Base-by-base conservation (phyloP, 2,113 vertebrate genomes). In the Pelobates fuscus region DNA sequence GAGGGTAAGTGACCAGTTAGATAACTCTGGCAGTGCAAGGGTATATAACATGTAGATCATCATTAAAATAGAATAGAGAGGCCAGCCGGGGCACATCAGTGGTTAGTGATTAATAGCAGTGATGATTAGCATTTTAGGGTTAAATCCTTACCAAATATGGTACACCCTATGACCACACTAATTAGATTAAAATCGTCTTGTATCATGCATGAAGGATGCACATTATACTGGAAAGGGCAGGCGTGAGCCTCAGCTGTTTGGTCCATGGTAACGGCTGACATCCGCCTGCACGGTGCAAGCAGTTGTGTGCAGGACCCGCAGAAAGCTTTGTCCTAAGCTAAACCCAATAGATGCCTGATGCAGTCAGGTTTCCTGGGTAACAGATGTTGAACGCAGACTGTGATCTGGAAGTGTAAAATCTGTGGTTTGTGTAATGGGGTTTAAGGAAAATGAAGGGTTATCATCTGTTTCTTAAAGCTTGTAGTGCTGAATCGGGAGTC, bases 211-310 rank as follows among this genome's bases (percentile, higher is more conserved):
- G 82, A 81, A 83, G 84, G 73, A 72, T 80, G 64, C 61, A 15
- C 64, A 66, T 79, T 1, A 75, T 77, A 2, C 79, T 83, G 80
- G 70, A 49, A 84, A 71, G 90, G 87, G 86, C 77, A 79, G 60
- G 32, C 0, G 30, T 65, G 43, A 71, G 23, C 60, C 78, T 84
- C 57, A 2, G 63, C 82, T 80, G 69, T 61, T 81, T 11, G 86
- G 81, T 70, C 92, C 81, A 86, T 91, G 88, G 91, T 86, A 88
- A 91, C 90, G 77, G 12, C 69, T 91, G 91, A 92, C 90, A 88
- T 91, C 88, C 87, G 70, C 80, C 80, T 82, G 68, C 79, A 43
- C 84, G 85, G 86, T 82, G 73, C 82, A 86, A 83, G 80, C 59
- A 21, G 37, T 81, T 85, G 78, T 79, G 88, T 80, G 80, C 81